These are phyloP conservation scores for Pseudomyrmex sp. DNA, from an alignment of 1,140 invertebrate species.

Conservation along the genomic window DNA sequence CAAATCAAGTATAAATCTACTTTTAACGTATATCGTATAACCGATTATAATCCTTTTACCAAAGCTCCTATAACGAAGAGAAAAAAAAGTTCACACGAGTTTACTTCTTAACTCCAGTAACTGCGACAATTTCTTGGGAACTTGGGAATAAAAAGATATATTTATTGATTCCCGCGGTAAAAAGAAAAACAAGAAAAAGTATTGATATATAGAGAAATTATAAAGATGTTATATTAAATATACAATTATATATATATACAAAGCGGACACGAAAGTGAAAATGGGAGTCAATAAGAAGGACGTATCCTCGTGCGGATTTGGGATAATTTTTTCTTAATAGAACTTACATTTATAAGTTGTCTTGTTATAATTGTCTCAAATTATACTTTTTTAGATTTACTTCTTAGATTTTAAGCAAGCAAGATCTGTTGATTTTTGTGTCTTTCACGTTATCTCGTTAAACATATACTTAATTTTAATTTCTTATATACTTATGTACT, in stretches of 20 bases:
- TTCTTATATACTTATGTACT: background rate
- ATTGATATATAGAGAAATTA: slow-evolving; percentile 51
- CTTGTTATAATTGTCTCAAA: background rate
- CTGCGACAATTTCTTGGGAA: slow-evolving; percentile 35
- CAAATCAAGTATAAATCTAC: slow-evolving; percentile 81
- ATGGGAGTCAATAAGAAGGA: slow-evolving; percentile 3
- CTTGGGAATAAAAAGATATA: slow-evolving; percentile 36
- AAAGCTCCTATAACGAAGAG: slow-evolving; percentile 44
- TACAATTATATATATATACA: slow-evolving; percentile 44
- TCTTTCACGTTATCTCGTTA: slow-evolving; percentile 1
- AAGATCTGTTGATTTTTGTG: background rate
- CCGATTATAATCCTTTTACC: slow-evolving; percentile 41
- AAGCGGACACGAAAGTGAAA: slow-evolving; percentile 14
- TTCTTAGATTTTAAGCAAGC: background rate
- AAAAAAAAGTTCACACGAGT: slow-evolving; percentile 20
- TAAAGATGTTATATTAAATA: slow-evolving; percentile 30
- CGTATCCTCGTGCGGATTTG: slow-evolving; percentile 21
- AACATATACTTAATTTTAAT: slow-evolving; percentile 4
- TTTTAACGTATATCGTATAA: slow-evolving; percentile 77
- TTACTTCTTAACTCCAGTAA: slow-evolving; percentile 38
- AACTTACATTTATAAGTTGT: background rate
- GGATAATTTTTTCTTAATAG: background rate
- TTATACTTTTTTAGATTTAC: slow-evolving; percentile 17
- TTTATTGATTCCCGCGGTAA: slow-evolving; percentile 40
- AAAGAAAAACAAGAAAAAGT: slow-evolving; percentile 41